phyloP scores from a whole-genome alignment of 2,888 invertebrate genomes.

The Eupithecia insigniata region DNA sequence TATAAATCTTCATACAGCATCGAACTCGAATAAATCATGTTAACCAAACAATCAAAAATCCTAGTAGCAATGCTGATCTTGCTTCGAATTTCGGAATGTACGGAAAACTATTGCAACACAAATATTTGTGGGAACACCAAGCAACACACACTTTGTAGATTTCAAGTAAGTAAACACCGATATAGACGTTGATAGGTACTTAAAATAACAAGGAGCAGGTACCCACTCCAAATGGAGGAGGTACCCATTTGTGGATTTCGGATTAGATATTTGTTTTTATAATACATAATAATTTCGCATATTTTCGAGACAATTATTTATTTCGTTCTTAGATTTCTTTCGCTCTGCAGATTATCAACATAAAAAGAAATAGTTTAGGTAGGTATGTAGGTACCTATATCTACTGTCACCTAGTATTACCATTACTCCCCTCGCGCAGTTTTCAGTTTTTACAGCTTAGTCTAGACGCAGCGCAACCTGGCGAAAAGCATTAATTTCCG shows the following conservation, averaged over 20 bases:
- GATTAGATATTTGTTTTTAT: too few species aligned
- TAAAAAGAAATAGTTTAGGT: not conserved
- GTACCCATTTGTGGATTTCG: not conserved
- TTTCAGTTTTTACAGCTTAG: not conserved
- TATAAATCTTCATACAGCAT: not conserved
- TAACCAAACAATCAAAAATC: slow-evolving; percentile 7
- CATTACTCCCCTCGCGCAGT: not conserved
- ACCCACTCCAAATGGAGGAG: not conserved
- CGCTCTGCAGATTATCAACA: not conserved
- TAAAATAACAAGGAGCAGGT: too few species aligned
- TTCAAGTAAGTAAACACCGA: slow-evolving; percentile 54
- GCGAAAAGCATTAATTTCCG: not conserved
- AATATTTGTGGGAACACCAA: slow-evolving; percentile 60
- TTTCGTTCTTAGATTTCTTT: not conserved
- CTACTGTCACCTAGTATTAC: too few species aligned
- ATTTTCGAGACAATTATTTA: too few species aligned
- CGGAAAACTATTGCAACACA: slow-evolving; percentile 58
- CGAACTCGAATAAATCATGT: not conserved
- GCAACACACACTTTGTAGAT: slow-evolving; percentile 66
- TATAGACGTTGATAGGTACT: not conserved
- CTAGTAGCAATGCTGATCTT: slow-evolving; percentile 11
- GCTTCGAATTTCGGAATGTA: slow-evolving; percentile 38
- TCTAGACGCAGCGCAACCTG: not conserved
- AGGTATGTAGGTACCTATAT: not conserved
- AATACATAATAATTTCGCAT: too few species aligned